Evolutionary conservation across 2,888 invertebrate genomes (phyloP), one percentile per base, ranked within the genome.

Genomic region (Liodrosophila aerea): DNA sequence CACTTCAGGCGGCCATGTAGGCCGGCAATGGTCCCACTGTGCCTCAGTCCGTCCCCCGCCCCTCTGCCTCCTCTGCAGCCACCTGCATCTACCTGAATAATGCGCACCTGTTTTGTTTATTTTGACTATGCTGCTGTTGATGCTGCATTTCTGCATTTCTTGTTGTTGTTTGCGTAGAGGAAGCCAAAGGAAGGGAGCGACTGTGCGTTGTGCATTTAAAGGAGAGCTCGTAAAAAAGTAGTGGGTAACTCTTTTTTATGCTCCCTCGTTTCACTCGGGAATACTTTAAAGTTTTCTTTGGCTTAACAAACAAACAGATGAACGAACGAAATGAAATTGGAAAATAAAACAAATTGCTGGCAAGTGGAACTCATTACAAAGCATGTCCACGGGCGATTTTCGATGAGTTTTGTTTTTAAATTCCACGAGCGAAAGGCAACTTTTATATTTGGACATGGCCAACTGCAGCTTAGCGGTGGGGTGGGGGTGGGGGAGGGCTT

Each of bases 101-200:
- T 81, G 75, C 64, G 61, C 82, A 78, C 75, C 78, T 84, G 85
- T 64, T 81, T 77, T 84, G 78, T 84, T 84, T 76, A 74, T 78
- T 84, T 78, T 78, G 74, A 68, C 65, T 67, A 52, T 60, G 53
- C 39, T 68, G 61, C 30, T 45, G 62, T 18, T 50, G 58, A 34
- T 44, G 67, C n/a, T 57, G 70, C 49, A 18, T 30, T 58, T 49
- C 37, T 33, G 45, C 53, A 33, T 58, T 62, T 36, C 37, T 64
- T 67, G 45, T 37, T 77, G 49, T 74, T 74, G 50, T 64, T 63
- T 62, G 49, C 54, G 40, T 45, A 43, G 47, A 44, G 34, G 53
- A 5, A 22, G 22, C 2, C 3, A 22, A 5, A 22, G 22, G 22
- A 22, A 22, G 22, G 22, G 22, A 22, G 22, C 5, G 22, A 36